A percentile compares a stretch with the other conserved stretches of the same genome.
These are phyloP conservation scores for Choloepus didactylus DNA, from an alignment of 2,797 vertebrate genomes.

Conservation along the genomic window DNA sequence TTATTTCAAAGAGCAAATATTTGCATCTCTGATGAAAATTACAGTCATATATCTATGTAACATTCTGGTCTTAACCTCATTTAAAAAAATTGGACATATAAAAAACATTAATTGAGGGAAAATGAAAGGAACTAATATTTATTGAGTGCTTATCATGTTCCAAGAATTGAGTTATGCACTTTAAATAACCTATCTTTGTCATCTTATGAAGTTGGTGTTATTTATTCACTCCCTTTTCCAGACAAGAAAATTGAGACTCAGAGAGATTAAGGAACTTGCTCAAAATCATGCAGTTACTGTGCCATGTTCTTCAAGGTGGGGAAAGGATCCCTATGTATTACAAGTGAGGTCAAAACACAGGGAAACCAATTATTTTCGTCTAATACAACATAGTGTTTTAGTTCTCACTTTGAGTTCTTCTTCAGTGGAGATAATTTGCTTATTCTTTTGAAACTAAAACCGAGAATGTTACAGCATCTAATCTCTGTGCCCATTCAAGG, in stretches of 20 bases:
- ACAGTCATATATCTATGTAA: not conserved
- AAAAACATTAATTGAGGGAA: not conserved
- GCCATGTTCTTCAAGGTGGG: not conserved
- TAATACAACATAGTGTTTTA: not conserved
- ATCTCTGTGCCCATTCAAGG: not conserved
- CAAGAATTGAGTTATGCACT: not conserved
- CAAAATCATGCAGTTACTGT: not conserved
- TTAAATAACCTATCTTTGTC: slow-evolving; percentile 24
- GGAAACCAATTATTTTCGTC: not conserved
- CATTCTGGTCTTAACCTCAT: slow-evolving; percentile 31
- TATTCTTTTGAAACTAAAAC: slow-evolving; percentile 34
- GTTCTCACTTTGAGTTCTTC: slow-evolving; percentile 29
- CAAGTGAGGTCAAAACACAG: not conserved
- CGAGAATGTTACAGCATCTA: not conserved
- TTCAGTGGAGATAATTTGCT: not conserved
- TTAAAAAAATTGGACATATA: not conserved
- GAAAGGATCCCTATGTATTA: not conserved
- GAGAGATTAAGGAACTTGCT: not conserved
- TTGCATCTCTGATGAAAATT: slow-evolving; percentile 30
- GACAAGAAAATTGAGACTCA: not conserved
- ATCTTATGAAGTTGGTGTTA: not conserved
- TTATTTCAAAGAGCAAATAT: not conserved
- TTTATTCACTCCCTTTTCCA: not conserved
- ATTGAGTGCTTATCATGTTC: not conserved
- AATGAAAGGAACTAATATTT: not conserved